These are phyloP conservation scores for Watsonalla binaria DNA, from an alignment of 2,888 invertebrate species.

Conservation along the genomic window DNA sequence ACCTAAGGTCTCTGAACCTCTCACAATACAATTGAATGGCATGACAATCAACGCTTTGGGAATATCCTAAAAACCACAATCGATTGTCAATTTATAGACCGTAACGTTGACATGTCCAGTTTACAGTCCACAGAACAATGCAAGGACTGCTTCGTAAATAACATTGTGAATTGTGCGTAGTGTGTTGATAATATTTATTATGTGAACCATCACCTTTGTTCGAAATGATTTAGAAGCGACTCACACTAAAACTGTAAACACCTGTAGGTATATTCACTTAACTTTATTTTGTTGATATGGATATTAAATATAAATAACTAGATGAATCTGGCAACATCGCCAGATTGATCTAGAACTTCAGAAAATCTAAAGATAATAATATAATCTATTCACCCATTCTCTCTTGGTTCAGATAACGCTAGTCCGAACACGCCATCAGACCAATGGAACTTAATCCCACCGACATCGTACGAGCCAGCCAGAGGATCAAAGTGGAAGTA, in stretches of 20 bases:
- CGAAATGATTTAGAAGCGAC: no score
- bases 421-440: constrained; percentile 89
- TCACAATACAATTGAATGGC: constrained; percentile 2
- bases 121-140: constrained; percentile 1
- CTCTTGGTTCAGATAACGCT: constrained; percentile 80
- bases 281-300: no score
- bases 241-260: no score
- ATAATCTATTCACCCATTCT: constrained; percentile 67
- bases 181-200: background rate
- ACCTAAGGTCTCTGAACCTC: constrained; percentile 14
- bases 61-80: background rate
- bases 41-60: background rate
- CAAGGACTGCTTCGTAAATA: constrained; percentile 4
- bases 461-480: constrained; percentile 86
- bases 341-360: background rate
- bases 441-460: constrained; percentile 91
- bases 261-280: no score
- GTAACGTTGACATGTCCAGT: constrained; percentile 4
- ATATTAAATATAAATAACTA: no score
- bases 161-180: background rate
- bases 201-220: constrained; percentile 4
- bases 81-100: constrained; percentile 3
- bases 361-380: background rate
- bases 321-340: no score
- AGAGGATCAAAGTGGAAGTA: constrained; percentile 91